Evolutionary conservation across 2,888 invertebrate genomes (phyloP), one percentile per base, ranked within the genome.

Genomic region (Polydrusus pterygomalis): DNA sequence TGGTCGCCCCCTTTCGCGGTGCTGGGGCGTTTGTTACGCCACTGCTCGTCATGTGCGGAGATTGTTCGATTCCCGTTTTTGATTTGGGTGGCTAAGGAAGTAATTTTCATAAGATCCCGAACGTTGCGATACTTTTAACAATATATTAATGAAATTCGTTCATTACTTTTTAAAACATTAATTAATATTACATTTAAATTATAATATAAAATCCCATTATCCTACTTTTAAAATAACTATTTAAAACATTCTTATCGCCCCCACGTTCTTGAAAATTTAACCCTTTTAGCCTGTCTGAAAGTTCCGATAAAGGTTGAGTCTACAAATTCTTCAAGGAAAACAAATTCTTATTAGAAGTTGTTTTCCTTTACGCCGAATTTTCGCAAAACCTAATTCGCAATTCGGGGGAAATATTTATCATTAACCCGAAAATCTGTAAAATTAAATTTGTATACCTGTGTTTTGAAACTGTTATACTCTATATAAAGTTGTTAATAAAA

Each of bases 281-380:
- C 70, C 70, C 62, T 62, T 70, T 70, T 70, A 62, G 15, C 51
- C 49, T 30, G 9, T 15, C 62, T 30, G 17, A 45, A 70, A 70
- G 63, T 49, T 60, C 38, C 49, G 11, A 47, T 58, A 58, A 45
- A 69, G 58, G 45, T 30, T 40, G 45, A 34, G 17, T 47, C 30
- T 43, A 34, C 10, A n/a, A 58, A 69, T 69, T 43, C 69, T 58
- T 40, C 13, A 45, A 58, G 71, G 63, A 49, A 71, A 71, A 71
- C 71, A 71, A 71, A 63, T 71, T 71, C 71, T 71, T 71, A 71
- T 71, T 71, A 71, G 63, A 34, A 71, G 63, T 71, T 71, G 71
- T 71, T 71, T 70, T 62, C 70, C 51, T 62, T 47, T 70, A 62
- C 62, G 45, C n/a, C 40, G 17, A 71, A 60, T 63, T 71, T 64